Evolutionary conservation across 2,113 vertebrate genomes (phyloP).

Genomic region (Burhinus oedicnemus): DNA sequence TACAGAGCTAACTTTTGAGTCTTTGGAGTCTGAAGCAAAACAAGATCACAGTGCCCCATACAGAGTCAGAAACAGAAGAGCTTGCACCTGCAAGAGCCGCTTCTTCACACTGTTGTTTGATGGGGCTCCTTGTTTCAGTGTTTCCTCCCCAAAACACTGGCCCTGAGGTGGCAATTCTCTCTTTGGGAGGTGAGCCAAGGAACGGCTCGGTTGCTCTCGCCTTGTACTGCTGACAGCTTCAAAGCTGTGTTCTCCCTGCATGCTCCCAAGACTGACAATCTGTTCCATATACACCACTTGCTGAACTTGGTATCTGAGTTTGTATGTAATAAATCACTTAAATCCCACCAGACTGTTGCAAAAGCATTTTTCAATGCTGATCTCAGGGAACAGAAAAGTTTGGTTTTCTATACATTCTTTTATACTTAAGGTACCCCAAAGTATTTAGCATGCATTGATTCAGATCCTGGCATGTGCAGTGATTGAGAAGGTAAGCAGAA

Average conservation of each 20-base stretch:
- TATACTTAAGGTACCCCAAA: neutral
- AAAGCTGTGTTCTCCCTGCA: neutral
- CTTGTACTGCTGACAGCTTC: neutral
- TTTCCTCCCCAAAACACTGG: neutral
- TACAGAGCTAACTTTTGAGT: conserved; percentile 9
- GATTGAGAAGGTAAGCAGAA: neutral
- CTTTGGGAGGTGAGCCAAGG: neutral
- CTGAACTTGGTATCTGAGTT: neutral
- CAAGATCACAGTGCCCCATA: neutral
- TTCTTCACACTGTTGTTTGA: neutral
- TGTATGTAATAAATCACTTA: neutral
- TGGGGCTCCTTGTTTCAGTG: neutral
- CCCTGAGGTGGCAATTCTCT: neutral
- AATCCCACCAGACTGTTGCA: neutral
- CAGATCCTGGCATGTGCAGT: neutral
- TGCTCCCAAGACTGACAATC: neutral
- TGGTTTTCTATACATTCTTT: neutral
- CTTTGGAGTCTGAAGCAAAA: conserved; percentile 11
- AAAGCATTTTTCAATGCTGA: neutral
- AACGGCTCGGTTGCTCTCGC: accelerated
- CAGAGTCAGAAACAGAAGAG: conserved; percentile 4
- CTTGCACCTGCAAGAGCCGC: conserved; percentile 1
- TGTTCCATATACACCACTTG: neutral
- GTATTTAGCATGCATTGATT: neutral
- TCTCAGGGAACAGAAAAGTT: neutral